These are phyloP conservation scores for Heliocidaris tuberculata DNA, from an alignment of 35 echinoderm and acorn worm species.

Conservation along the genomic window DNA sequence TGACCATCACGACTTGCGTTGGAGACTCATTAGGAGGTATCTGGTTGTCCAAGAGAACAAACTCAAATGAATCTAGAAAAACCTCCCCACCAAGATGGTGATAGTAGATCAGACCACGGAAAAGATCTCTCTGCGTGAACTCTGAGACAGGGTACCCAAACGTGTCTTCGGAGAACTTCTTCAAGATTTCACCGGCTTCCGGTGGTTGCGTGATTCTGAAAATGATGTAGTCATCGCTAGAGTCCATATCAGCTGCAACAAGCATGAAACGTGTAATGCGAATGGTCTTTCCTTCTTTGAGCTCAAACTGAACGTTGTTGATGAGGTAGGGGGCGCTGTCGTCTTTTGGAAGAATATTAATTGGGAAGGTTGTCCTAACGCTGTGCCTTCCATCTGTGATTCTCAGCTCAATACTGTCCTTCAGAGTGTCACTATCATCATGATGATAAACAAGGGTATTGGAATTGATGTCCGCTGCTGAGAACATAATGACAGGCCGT, in stretches of 20 bases:
- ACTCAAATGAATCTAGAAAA: slow-evolving; percentile 82
- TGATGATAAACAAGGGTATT: slow-evolving; percentile 83
- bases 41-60: slow-evolving; percentile 78
- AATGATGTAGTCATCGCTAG: slow-evolving; percentile 79
- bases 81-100: slow-evolving; percentile 88
- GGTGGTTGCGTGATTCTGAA: slow-evolving; percentile 76
- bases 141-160: slow-evolving; percentile 91
- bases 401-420: slow-evolving; percentile 84
- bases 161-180: slow-evolving; percentile 77
- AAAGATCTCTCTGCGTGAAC: slow-evolving; percentile 90
- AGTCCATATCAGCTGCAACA: slow-evolving; percentile 84
- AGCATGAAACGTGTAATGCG: slow-evolving; percentile 71
- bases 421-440: slow-evolving; percentile 88
- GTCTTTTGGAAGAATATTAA: slow-evolving; percentile 94
- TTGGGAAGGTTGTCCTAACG: slow-evolving; percentile 77
- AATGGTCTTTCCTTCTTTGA: slow-evolving; percentile 71
- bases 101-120: slow-evolving; percentile 89
- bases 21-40: slow-evolving; percentile 87
- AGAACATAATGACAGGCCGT: slow-evolving; percentile 87
- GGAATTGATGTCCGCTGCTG: slow-evolving; percentile 70
- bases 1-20: slow-evolving; percentile 64
- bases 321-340: slow-evolving; percentile 88
- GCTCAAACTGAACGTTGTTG: slow-evolving; percentile 74
- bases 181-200: slow-evolving; percentile 76
- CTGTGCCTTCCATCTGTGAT: slow-evolving; percentile 78